phyloP scores from a whole-genome alignment of 2,797 vertebrate species.

The Pipistrellus nathusii region DNA sequence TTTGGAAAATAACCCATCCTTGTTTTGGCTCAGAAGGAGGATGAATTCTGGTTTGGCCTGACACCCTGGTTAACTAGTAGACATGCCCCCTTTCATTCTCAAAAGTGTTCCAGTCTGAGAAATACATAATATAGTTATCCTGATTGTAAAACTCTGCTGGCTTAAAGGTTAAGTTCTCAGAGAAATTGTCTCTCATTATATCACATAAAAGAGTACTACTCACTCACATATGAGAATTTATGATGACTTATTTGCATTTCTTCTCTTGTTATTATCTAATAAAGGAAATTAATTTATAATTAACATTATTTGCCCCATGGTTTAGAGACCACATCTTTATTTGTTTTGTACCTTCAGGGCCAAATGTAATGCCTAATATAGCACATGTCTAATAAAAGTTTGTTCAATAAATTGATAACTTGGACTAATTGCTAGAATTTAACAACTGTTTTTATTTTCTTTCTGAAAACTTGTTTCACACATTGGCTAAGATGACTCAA shows the following conservation, averaged over 20 bases:
- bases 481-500: slow-evolving; percentile 4
- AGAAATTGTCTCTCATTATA: background rate
- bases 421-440: slow-evolving; percentile 15
- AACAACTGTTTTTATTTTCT: background rate
- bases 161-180: background rate
- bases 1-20: background rate
- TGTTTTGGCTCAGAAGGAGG: background rate
- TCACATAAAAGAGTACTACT: background rate
- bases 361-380: background rate
- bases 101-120: background rate
- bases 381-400: background rate
- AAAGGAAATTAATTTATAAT: slow-evolving; percentile 32
- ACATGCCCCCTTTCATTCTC: background rate
- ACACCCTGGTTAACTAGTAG: background rate
- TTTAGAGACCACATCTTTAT: background rate
- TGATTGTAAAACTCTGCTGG: background rate
- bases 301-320: background rate
- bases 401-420: background rate
- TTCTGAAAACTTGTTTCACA: slow-evolving; percentile 43
- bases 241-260: background rate
- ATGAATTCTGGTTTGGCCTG: background rate
- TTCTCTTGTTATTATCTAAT: slow-evolving; percentile 11
- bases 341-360: background rate
- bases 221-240: background rate
- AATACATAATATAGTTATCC: background rate